Conservation (phyloP, 2,113 vertebrate species). For the Probosciger aterrimus region DNA sequence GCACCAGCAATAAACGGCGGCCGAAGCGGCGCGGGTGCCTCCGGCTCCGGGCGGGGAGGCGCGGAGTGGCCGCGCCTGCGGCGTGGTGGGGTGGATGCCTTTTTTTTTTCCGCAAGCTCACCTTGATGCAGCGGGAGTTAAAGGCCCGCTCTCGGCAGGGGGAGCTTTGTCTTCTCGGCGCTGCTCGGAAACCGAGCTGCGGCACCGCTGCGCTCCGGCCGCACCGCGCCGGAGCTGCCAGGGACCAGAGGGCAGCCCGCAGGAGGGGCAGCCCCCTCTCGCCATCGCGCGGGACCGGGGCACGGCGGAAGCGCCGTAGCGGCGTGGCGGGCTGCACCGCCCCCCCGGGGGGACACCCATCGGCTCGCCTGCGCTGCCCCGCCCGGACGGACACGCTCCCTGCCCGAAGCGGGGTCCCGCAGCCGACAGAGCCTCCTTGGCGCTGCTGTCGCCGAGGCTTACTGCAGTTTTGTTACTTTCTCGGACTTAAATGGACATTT, state of each 20-base stretch:
- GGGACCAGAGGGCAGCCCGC: not conserved
- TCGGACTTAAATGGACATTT: conserved; percentile 49
- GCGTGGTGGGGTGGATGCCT: not conserved
- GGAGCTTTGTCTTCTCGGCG: not conserved
- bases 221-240: not conserved
- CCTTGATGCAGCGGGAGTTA: conserved; percentile 1
- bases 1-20: not conserved
- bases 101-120: not conserved
- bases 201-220: not conserved
- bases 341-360: not conserved
- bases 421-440: not conserved
- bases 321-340: not conserved
- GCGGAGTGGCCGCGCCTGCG: not conserved
- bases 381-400: not conserved
- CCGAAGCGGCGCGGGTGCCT: not conserved
- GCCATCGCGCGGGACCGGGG: not conserved
- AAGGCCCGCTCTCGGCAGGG: not conserved
- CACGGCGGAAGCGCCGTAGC: not conserved
- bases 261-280: not conserved
- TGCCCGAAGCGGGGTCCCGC: not conserved
- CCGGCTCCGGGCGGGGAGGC: not conserved
- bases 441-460: not conserved
- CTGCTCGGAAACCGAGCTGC: not conserved
- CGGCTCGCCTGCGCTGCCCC: not conserved
- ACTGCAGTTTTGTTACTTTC: conserved; percentile 39